phyloP scores from a whole-genome alignment of 2,797 vertebrate genomes.

The Mus spretus region DNA sequence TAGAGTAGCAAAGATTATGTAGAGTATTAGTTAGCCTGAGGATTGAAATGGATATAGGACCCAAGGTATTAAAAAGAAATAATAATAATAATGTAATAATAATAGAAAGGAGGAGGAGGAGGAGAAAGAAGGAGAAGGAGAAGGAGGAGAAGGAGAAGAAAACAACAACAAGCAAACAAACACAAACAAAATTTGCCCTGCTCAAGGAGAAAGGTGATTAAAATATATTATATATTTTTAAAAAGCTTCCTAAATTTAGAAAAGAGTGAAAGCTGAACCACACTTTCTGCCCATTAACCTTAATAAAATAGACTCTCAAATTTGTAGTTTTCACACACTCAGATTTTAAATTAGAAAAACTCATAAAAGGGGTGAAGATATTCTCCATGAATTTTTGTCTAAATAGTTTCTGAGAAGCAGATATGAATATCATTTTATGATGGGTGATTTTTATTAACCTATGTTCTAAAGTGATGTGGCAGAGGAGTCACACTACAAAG shows the following conservation, averaged over 20 bases:
- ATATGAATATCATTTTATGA: not conserved
- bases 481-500: not conserved
- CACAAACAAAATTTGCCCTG: not conserved
- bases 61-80: not conserved
- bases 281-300: not conserved
- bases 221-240: too few species aligned
- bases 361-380: conserved; percentile 19
- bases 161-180: not conserved
- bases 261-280: not conserved
- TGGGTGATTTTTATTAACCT: conserved; percentile 46
- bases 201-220: not conserved
- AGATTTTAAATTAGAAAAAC: conserved; percentile 18
- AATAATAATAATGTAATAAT: too few species aligned
- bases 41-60: not conserved
- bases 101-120: rapidly evolving
- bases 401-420: conserved; percentile 43
- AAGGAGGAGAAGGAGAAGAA: not conserved
- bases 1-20: not conserved
- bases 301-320: conserved; percentile 43
- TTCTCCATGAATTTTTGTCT: not conserved
- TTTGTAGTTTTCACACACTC: not conserved
- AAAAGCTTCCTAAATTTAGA: not conserved
- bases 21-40: not conserved
- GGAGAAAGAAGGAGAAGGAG: not conserved
- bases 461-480: not conserved